These are phyloP conservation scores for Acronicta aceris DNA, from an alignment of 2,888 invertebrate species.

Conservation along the genomic window DNA sequence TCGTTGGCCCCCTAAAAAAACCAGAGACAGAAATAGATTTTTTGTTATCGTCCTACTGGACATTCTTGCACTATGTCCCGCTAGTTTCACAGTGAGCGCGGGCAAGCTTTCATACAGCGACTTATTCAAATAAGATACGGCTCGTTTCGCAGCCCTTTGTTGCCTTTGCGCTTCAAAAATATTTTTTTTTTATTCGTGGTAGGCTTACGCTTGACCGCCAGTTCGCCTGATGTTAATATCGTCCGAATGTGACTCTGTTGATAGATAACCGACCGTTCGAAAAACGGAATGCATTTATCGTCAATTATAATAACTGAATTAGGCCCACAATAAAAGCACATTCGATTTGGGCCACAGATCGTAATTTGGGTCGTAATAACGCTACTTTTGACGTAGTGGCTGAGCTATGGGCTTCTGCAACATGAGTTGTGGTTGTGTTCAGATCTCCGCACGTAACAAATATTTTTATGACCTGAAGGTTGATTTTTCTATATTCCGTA, in stretches of 20 bases:
- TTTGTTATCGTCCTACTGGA: constrained; percentile 15
- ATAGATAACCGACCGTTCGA: constrained; percentile 23
- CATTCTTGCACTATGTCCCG: constrained; percentile 12
- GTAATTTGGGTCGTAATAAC: no score
- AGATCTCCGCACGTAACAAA: no score
- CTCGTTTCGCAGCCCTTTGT: constrained; percentile 57
- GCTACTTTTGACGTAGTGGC: no score
- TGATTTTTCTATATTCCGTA: no score
- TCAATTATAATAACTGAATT: neutral
- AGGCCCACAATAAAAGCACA: neutral
- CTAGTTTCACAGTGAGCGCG: constrained; percentile 42
- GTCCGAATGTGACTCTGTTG: constrained; percentile 45
- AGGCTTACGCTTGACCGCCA: no score
- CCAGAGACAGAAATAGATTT: no score
- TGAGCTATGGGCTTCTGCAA: no score
- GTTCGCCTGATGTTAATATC: no score
- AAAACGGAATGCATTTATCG: neutral
- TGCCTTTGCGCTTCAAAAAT: constrained; percentile 56
- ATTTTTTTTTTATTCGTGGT: no score
- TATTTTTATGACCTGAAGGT: no score
- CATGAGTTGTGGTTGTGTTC: no score
- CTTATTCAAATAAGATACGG: constrained; percentile 66
- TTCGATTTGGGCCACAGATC: neutral
- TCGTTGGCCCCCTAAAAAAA: no score
- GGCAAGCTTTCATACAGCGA: constrained; percentile 53